A percentile compares a stretch with the other conserved stretches of the same genome.
Evolutionary conservation across 2,888 invertebrate species (phyloP).

Genomic region (Vesta saturnalis): DNA sequence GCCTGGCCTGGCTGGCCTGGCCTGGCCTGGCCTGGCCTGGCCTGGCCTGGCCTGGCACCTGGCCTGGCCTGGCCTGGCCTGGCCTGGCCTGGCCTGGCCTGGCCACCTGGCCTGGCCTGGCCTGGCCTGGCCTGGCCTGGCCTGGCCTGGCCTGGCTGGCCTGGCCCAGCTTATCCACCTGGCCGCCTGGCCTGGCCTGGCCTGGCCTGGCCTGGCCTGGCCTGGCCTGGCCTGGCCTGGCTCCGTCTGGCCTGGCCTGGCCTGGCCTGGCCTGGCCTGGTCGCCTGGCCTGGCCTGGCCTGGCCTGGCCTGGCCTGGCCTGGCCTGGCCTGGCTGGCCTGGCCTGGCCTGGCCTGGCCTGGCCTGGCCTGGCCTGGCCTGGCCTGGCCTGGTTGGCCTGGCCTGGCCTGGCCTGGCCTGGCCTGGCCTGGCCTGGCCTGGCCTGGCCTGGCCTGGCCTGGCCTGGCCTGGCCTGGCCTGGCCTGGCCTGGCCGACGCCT

Average conservation of each 20-base stretch:
- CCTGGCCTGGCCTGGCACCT: not conserved
- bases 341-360: not conserved
- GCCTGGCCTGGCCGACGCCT: not conserved
- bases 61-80: not conserved
- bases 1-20: not conserved
- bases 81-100: not conserved
- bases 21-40: not conserved
- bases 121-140: not conserved
- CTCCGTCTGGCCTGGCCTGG: not conserved
- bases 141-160: not conserved
- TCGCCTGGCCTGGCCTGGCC: not conserved
- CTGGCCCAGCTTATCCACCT: not conserved
- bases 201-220: not conserved
- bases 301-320: not conserved
- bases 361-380: not conserved
- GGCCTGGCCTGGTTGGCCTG: not conserved
- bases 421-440: not conserved
- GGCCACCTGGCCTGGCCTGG: not conserved
- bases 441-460: not conserved
- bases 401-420: not conserved
- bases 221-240: not conserved
- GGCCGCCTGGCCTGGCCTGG: not conserved
- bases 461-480: not conserved
- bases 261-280: not conserved
- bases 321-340: not conserved